phyloP scores from a whole-genome alignment of 2,888 invertebrate genomes.

The Lasius platythorax region DNA sequence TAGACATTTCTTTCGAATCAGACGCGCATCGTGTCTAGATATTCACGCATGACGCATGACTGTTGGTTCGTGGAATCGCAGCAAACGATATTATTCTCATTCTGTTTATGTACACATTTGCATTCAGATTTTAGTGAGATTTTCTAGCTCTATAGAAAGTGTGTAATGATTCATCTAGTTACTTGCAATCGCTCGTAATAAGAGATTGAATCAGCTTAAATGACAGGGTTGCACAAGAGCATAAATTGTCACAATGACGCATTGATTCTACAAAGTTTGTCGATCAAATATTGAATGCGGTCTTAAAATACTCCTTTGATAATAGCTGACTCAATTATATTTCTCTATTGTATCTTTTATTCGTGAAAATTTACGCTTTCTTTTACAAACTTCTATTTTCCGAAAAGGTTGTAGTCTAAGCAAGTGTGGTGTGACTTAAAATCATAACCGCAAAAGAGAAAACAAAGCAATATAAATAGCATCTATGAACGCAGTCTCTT shows the following conservation, averaged over 20 bases:
- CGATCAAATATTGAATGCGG: neutral
- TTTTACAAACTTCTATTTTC: neutral
- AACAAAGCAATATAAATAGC: neutral
- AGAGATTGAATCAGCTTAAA: neutral
- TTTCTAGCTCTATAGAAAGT: neutral
- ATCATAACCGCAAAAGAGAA: neutral
- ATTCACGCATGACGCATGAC: neutral
- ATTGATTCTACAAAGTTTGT: neutral
- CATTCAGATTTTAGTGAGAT: neutral
- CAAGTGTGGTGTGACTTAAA: neutral
- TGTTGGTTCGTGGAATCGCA: neutral
- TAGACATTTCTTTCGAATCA: neutral
- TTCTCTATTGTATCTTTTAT: neutral
- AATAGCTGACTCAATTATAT: neutral
- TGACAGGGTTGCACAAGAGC: neutral
- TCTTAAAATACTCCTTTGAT: neutral
- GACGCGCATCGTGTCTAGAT: neutral
- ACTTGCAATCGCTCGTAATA: neutral
- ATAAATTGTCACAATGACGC: neutral
- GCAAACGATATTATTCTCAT: neutral
- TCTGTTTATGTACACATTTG: neutral
- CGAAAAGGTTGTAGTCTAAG: neutral
- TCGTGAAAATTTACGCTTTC: neutral
- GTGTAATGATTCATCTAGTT: neutral
- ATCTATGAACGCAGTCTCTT: neutral